A percentile compares a stretch with the other conserved stretches of the same genome.
phyloP scores from a whole-genome alignment of 64 coral and sea anemone species.

The Stylophora pistillata region DNA sequence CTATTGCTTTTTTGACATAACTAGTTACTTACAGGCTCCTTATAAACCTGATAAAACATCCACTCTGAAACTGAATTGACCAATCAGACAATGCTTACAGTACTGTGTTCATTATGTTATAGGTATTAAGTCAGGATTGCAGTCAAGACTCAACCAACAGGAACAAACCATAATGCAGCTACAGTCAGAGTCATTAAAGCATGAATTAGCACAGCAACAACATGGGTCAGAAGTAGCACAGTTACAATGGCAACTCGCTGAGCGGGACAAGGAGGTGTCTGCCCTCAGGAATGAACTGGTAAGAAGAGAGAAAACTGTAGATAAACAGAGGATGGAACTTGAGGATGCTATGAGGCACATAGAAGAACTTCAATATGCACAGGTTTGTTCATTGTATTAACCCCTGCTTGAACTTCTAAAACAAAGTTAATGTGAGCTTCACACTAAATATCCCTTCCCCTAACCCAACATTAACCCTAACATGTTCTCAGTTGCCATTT shows the following conservation, averaged over 20 bases:
- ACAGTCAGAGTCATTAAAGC: conserved; percentile 88
- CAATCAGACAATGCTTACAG: too few relatives aligned
- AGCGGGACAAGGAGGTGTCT: conserved; percentile 86
- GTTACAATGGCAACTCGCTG: conserved; percentile 74
- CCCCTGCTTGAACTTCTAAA: too few relatives aligned
- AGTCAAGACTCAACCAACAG: conserved; percentile 78
- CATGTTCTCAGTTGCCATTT: too few relatives aligned
- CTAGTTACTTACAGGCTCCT: too few relatives aligned
- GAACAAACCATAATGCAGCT: conserved; percentile 96
- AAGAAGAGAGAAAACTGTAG: conserved; percentile 77
- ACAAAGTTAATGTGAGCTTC: too few relatives aligned
- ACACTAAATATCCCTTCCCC: too few relatives aligned
- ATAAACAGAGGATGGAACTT: conserved; percentile 85
- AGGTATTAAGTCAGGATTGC: conserved; percentile 83
- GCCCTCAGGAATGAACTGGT: conserved; percentile 78
- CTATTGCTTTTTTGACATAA: too few relatives aligned
- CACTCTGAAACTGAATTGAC: too few relatives aligned
- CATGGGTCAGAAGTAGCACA: conserved; percentile 70
- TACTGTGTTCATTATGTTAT: conserved; percentile 49
- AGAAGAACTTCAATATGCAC: conserved; percentile 77
- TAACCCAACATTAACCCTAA: too few relatives aligned
- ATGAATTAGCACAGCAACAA: conserved; percentile 77
- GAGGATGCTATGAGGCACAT: conserved; percentile 72
- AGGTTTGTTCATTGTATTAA: conserved; percentile 47
- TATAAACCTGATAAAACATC: too few relatives aligned